Evolutionary conservation across 2,113 vertebrate species (phyloP).

Genomic region (Ifrita kowaldi): DNA sequence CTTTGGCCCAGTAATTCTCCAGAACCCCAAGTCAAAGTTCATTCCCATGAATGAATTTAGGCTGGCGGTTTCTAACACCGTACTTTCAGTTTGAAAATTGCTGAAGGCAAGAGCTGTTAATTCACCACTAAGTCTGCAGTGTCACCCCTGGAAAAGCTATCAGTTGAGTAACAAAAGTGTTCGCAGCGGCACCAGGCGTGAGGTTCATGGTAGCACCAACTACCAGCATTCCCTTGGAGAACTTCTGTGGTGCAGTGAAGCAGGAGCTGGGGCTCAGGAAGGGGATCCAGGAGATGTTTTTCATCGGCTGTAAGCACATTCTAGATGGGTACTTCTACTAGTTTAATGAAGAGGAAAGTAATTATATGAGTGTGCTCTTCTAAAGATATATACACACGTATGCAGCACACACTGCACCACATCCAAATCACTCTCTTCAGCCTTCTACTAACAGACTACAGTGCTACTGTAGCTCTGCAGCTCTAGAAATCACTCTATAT

Average conservation of each 20-base stretch:
- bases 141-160: not conserved
- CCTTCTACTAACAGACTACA: not conserved
- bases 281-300: not conserved
- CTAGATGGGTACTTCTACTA: not conserved
- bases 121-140: not conserved
- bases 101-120: not conserved
- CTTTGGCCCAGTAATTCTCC: not conserved
- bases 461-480: not conserved
- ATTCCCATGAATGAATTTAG: not conserved
- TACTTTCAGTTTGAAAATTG: not conserved
- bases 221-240: not conserved
- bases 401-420: not conserved
- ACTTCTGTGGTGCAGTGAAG: not conserved
- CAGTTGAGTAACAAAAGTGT: accelerated
- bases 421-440: not conserved
- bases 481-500: not conserved
- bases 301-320: not conserved
- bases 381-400: not conserved
- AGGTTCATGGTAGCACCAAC: not conserved
- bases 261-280: not conserved
- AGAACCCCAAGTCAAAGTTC: not conserved
- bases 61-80: not conserved
- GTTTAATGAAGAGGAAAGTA: not conserved
- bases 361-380: not conserved
- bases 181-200: not conserved